Evolutionary conservation across 2,113 vertebrate genomes (phyloP).

Genomic region (Proteles cristata): DNA sequence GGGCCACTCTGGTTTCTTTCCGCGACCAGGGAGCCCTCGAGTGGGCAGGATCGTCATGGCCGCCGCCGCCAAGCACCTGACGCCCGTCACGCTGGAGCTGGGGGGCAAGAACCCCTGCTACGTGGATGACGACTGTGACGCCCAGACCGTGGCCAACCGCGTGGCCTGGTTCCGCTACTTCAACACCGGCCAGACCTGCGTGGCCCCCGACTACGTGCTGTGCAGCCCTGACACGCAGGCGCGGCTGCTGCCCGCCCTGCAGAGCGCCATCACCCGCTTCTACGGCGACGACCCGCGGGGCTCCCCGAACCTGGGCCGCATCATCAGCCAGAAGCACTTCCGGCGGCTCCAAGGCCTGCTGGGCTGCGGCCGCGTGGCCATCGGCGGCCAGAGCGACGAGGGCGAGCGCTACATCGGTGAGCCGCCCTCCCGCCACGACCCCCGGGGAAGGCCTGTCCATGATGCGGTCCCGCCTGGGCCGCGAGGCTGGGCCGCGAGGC

Average conservation of each 20-base stretch:
- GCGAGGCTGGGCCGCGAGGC: not conserved
- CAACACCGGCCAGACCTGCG: constrained; percentile 93
- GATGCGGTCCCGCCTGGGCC: not conserved
- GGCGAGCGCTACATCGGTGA: constrained; percentile 88
- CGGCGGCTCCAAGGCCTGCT: constrained; percentile 82
- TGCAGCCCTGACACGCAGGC: constrained; percentile 87
- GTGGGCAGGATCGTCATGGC: not conserved
- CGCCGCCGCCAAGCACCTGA: constrained; percentile 61
- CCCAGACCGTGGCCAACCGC: constrained; percentile 86
- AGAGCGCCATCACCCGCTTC: constrained; percentile 84
- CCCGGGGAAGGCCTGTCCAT: not conserved
- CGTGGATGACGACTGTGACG: constrained; percentile 84
- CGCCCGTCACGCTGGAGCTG: constrained; percentile 93
- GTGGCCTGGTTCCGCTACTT: constrained; percentile 92
- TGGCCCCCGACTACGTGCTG: constrained; percentile 93
- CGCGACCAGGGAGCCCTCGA: not conserved
- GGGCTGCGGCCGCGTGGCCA: constrained; percentile 78
- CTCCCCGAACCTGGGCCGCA: constrained; percentile 86
- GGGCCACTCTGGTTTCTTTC: not conserved
- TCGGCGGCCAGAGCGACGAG: constrained; percentile 87
- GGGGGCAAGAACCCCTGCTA: constrained; percentile 96
- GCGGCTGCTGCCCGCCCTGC: constrained; percentile 87
- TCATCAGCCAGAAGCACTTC: constrained; percentile 88
- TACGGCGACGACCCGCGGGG: constrained; percentile 84
- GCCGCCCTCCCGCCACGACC: not conserved